phyloP scores from a whole-genome alignment of 1,140 invertebrate species.

The Drosophila parabipectinata region DNA sequence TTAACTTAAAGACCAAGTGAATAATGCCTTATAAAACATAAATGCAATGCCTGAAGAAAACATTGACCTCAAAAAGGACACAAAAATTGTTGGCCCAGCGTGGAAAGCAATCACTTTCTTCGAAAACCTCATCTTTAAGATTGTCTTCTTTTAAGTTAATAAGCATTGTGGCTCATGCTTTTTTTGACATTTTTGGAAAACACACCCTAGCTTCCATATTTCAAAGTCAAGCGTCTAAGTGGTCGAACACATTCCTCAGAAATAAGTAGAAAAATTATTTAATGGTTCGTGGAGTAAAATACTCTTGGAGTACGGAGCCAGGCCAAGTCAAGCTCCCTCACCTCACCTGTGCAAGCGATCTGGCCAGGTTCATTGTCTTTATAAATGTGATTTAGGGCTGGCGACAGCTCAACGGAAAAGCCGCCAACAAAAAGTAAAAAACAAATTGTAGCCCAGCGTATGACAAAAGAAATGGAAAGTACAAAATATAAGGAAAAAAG shows the following conservation, averaged over 20 bases:
- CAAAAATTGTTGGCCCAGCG: not conserved
- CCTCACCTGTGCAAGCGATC: conserved; percentile 1
- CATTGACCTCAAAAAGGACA: not conserved
- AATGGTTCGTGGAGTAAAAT: conserved; percentile 33
- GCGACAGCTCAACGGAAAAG: conserved; percentile 61
- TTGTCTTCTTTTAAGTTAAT: not conserved
- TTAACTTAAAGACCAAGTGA: no score
- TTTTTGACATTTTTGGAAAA: not conserved
- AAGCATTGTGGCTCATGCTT: no score
- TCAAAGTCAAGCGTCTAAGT: not conserved
- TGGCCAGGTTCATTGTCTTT: conserved; percentile 64
- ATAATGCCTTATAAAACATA: no score
- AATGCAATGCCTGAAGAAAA: no score
- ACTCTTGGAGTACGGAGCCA: not conserved
- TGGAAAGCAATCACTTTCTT: not conserved
- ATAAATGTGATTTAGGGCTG: conserved; percentile 57
- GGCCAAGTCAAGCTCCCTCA: not conserved
- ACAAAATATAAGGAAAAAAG: conserved; percentile 27
- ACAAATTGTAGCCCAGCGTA: conserved; percentile 39
- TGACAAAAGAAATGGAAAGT: conserved; percentile 80
- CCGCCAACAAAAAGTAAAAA: conserved; percentile 17
- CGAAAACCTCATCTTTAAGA: not conserved
- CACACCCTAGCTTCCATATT: not conserved
- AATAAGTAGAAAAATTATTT: conserved; percentile 11
- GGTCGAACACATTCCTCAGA: not conserved